Evolutionary conservation across 2,113 vertebrate species (phyloP), one percentile per base, ranked within the genome.

Genomic region (Nothocercus julius): DNA sequence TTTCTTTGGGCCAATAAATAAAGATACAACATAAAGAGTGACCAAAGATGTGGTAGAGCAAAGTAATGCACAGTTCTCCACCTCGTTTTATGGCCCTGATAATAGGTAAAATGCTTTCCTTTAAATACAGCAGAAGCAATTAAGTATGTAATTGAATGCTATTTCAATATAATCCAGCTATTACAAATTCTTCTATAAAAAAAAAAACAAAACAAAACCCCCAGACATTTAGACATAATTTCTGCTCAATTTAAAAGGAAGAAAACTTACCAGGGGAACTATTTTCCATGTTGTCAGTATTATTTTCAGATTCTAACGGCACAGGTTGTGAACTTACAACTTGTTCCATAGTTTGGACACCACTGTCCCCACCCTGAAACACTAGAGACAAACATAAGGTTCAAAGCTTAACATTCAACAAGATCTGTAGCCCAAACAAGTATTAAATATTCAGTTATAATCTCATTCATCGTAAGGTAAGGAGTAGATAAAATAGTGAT

Each of bases 201-300:
- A 58, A 8, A 2, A 13, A 59, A 62, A 66, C 11, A 51, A 51
- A 51, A 51, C 25, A 27, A 27, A 7, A 36, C 6, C 36, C 7
- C 5, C 0, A 2, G 11, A 93, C 45, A 74, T 75, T 28, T 12
- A 28, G 42, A 9, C 7, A 3, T 16, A 63, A 49, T 32, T 90
- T 51, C 49, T 53, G 53, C 42, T 27, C 19, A 25, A 38, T 5
- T 59, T 54, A 32, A 76, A 87, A 89, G 62, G 49, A 91, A 61
- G 8, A 73, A 75, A 32, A 74, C 69, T 87, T 98, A 99, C 98
- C 99, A 98, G 98, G 97, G 97, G 98, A 98, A 95, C 95, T 97
- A 92, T 97, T 98, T 96, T 98, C 98, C 98, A 98, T 97, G 96
- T 94, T 94, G 93, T 98, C 97, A 96, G 98, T 98, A 95, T 97